These are phyloP conservation scores for Psettodes erumei DNA, from an alignment of 2,113 vertebrate species.

Conservation along the genomic window DNA sequence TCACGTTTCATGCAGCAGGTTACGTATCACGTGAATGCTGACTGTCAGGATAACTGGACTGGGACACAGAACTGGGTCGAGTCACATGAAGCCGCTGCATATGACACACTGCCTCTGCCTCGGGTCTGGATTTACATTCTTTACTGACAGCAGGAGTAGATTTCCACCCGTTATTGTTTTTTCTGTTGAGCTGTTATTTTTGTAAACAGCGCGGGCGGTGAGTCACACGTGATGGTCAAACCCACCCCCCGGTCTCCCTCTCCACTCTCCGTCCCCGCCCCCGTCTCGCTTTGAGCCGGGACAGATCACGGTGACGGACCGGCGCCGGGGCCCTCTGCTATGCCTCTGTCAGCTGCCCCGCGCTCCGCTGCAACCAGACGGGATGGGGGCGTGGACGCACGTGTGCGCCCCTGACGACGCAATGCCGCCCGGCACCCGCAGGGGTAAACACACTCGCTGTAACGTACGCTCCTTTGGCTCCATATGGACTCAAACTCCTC, in stretches of 20 bases:
- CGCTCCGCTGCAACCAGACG: conserved; percentile 10
- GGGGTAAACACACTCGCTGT: conserved; percentile 6
- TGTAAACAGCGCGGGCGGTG: neutral
- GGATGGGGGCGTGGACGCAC: conserved; percentile 27
- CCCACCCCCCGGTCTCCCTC: neutral
- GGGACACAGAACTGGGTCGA: neutral
- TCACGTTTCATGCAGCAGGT: no score
- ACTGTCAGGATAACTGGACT: no score
- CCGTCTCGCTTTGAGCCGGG: neutral
- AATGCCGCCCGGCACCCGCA: neutral
- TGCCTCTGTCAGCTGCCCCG: conserved; percentile 34
- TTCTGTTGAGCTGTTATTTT: neutral
- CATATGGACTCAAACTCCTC: conserved; percentile 37
- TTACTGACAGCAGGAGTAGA: conserved; percentile 7
- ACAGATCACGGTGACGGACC: conserved; percentile 25
- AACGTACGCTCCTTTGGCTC: conserved; percentile 8
- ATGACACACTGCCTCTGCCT: neutral
- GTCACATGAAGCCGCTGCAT: neutral
- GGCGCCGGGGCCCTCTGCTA: conserved; percentile 23
- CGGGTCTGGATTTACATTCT: conserved; percentile 16
- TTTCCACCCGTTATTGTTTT: conserved; percentile 15
- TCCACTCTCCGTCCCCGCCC: neutral
- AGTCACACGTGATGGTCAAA: neutral
- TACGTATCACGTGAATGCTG: no score
- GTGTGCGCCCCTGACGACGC: conserved; percentile 26